These are phyloP conservation scores for Agrochola litura DNA, from an alignment of 2,888 invertebrate genomes.

Conservation along the genomic window DNA sequence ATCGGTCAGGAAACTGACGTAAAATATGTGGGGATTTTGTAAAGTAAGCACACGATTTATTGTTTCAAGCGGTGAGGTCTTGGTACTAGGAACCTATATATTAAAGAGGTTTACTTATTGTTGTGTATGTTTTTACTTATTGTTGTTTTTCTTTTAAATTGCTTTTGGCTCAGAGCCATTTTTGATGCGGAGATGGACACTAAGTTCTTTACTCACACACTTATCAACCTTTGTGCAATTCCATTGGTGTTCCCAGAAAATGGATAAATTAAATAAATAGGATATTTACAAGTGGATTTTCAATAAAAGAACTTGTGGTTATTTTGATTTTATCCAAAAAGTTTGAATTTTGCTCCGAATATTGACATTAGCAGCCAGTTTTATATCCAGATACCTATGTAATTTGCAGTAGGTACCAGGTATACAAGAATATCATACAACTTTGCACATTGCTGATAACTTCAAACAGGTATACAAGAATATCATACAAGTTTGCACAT, in stretches of 20 bases:
- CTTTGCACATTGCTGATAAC: not conserved
- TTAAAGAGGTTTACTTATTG: constrained; percentile 16
- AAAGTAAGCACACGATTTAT: constrained; percentile 47
- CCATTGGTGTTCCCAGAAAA: not conserved
- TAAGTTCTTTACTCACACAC: constrained; percentile 1
- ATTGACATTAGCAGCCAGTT: not conserved
- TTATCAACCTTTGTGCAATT: not conserved
- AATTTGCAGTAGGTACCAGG: constrained; percentile 19
- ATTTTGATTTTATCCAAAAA: not conserved
- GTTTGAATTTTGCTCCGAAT: not conserved
- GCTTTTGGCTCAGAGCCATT: constrained; percentile 39
- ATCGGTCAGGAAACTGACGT: constrained; percentile 53
- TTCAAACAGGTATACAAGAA: no score
- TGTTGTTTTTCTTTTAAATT: constrained; percentile 8
- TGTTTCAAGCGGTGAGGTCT: constrained; percentile 39
- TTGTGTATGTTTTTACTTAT: constrained; percentile 5
- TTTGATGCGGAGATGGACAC: not conserved
- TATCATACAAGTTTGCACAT: not conserved
- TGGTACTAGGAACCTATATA: constrained; percentile 50
- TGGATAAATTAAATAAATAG: not conserved
- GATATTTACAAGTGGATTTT: not conserved
- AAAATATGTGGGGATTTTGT: constrained; percentile 58
- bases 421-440: not conserved
- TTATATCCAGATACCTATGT: not conserved
- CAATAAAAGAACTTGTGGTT: no score